Conservation (phyloP, 1,140 invertebrate species). For the Solen grandis region DNA sequence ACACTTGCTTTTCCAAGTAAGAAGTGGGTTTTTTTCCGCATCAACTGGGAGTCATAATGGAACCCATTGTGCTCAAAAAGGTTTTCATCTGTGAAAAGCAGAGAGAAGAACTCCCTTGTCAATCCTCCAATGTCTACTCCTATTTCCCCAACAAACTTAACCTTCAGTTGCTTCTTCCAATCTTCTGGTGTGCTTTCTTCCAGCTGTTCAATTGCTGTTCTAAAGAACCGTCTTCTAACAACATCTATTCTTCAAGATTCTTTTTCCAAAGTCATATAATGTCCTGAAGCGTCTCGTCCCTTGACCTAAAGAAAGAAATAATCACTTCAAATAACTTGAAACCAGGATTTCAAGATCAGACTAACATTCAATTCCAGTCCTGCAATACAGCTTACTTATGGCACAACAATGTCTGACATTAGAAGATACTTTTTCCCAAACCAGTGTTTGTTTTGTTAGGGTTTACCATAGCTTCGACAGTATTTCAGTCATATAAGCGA, state of each 20-base stretch:
- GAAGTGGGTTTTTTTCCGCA: conserved; percentile 17
- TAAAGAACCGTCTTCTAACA: conserved; percentile 31
- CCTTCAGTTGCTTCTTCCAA: conserved; percentile 21
- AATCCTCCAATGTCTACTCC: conserved; percentile 23
- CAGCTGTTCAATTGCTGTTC: conserved; percentile 21
- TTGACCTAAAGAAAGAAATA: conserved; percentile 25
- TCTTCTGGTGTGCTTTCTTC: conserved; percentile 16
- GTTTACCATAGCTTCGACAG: too few relatives aligned
- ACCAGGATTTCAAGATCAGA: too few relatives aligned
- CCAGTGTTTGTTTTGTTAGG: too few relatives aligned
- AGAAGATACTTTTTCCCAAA: too few relatives aligned
- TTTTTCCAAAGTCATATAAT: conserved; percentile 19
- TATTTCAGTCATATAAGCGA: too few relatives aligned
- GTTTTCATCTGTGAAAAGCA: conserved; percentile 24
- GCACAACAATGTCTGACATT: too few relatives aligned
- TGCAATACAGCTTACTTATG: too few relatives aligned
- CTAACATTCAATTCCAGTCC: too few relatives aligned
- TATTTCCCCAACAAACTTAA: conserved; percentile 29
- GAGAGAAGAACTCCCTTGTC: conserved; percentile 30
- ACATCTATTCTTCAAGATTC: conserved; percentile 25
- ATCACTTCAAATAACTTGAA: too few relatives aligned
- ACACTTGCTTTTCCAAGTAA: conserved; percentile 28
- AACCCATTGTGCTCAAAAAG: conserved; percentile 23
- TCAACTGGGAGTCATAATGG: conserved; percentile 12
- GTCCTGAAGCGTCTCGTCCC: conserved; percentile 14